Percentiles rank a stretch among this genome's conserved stretches.
Conservation (phyloP, 2,113 vertebrate genomes). For the Trematocara unimaculatum region DNA sequence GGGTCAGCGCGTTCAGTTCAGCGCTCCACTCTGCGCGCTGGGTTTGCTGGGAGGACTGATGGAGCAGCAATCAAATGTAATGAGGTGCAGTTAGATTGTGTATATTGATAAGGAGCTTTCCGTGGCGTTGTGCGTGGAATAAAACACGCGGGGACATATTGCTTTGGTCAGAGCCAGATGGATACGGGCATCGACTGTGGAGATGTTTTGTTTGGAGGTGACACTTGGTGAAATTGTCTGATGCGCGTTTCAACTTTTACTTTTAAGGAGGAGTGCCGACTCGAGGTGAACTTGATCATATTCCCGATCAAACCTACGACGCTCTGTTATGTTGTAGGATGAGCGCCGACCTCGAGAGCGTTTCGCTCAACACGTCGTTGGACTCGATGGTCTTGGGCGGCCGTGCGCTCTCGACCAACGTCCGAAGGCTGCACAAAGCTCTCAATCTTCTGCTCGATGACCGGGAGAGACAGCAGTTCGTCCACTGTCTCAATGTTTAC, state of each 20-base stretch:
- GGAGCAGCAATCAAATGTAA: neutral
- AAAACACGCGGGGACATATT: neutral
- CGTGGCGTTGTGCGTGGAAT: neutral
- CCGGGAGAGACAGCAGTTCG: constrained; percentile 84
- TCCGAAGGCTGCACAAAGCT: constrained; percentile 84
- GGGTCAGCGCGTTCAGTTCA: neutral
- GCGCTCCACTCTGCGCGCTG: neutral
- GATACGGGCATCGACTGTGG: neutral
- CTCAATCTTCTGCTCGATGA: constrained; percentile 85
- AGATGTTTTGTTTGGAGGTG: neutral
- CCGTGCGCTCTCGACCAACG: constrained; percentile 86
- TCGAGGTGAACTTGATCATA: neutral
- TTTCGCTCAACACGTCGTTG: constrained; percentile 75
- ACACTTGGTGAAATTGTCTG: constrained; percentile 3
- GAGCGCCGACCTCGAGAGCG: constrained; percentile 80
- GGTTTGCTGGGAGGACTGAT: neutral
- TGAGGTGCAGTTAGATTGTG: fast-evolving
- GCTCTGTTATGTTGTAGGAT: constrained; percentile 66
- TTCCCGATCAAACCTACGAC: neutral
- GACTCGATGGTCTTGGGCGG: constrained; percentile 71
- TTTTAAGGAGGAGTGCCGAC: neutral
- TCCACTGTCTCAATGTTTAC: constrained; percentile 89
- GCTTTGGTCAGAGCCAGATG: neutral
- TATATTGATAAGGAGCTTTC: neutral
- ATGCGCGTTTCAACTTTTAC: neutral